Percentiles rank a stretch among this genome's conserved stretches.
Conservation (phyloP, 1,140 invertebrate species). For the Battus philenor region DNA sequence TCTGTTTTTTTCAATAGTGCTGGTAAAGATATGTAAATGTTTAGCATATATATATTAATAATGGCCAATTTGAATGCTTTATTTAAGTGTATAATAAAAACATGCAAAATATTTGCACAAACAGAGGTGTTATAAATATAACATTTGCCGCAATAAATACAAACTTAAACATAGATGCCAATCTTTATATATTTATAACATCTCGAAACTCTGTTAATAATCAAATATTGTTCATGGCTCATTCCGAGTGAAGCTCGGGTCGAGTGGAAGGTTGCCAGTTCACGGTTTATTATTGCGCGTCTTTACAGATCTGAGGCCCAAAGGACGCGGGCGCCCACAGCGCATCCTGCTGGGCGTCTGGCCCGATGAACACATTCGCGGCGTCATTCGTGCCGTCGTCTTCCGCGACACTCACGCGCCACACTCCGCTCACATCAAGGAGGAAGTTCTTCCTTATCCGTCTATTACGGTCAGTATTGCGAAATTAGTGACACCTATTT, state of each 20-base stretch:
- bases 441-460: constrained; percentile 65
- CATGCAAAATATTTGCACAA: too few species aligned
- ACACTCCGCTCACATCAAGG: constrained; percentile 77
- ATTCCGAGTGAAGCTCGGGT: too few species aligned
- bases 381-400: constrained; percentile 92
- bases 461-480: constrained; percentile 69
- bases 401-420: constrained; percentile 86
- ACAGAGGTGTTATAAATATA: constrained; percentile 11
- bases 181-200: constrained; percentile 6
- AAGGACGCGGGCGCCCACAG: constrained; percentile 91
- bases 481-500: constrained; percentile 14
- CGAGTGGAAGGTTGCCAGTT: constrained; percentile 37
- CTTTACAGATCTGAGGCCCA: constrained; percentile 88
- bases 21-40: too few species aligned
- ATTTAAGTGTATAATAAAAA: too few species aligned
- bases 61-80: too few species aligned
- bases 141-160: too few species aligned
- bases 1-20: too few species aligned
- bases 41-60: too few species aligned
- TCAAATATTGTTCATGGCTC: too few species aligned
- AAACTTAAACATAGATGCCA: too few species aligned
- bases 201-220: too few species aligned
- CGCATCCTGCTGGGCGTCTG: constrained; percentile 92
- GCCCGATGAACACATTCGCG: constrained; percentile 94
- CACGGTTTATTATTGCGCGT: constrained; percentile 68